Base-by-base conservation (phyloP, 2,797 vertebrate species). In the Scomberomorus guttatus region DNA sequence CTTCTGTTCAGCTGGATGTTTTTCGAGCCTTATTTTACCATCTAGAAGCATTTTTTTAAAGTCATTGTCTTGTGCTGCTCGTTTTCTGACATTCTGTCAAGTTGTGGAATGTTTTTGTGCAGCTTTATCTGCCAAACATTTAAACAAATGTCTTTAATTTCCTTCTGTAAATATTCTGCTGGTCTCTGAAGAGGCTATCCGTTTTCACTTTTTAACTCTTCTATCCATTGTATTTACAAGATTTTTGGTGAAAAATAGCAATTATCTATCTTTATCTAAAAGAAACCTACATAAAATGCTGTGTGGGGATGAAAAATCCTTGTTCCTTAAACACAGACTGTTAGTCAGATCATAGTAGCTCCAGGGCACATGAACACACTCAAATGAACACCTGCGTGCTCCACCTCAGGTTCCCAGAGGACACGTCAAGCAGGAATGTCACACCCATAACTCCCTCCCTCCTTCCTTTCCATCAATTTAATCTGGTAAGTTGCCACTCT, bases 361-460 rank as follows among this genome's bases (percentile, higher is more conserved):
- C 15, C 25, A 7, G 52, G 72, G 20, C 62, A n/a, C 25, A 42
- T 17, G 59, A 80, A 71, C 72, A 61, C 48, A 34, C 20, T 37
- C 75, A 72, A 32, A 22, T 15, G 46, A 78, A 83, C 90, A 89
- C 89, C 89, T 89, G 86, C 7, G 46, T 25, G 76, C 75, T 79
- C 54, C 11, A 7, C 70, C 78, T 83, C 78, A 4, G 27, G 10
- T 65, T 84, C 83, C 77, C 86, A 68, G 70, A 83, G 71, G 84
- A 89, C 82, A 77, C 44, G 64, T 85, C 85, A 67, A 48, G 67
- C 2, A 84, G 87, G 90, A 93, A 93, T 91, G 86, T 90, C 54
- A 46, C 87, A 88, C 84, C 81, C 61, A 4, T 0, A 25, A 29
- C 52, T 29, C 75, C 61, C 44, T 54, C 59, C 44, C 55, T 2